phyloP scores from a whole-genome alignment of 2,113 vertebrate species.

The Oxyruncus cristatus region DNA sequence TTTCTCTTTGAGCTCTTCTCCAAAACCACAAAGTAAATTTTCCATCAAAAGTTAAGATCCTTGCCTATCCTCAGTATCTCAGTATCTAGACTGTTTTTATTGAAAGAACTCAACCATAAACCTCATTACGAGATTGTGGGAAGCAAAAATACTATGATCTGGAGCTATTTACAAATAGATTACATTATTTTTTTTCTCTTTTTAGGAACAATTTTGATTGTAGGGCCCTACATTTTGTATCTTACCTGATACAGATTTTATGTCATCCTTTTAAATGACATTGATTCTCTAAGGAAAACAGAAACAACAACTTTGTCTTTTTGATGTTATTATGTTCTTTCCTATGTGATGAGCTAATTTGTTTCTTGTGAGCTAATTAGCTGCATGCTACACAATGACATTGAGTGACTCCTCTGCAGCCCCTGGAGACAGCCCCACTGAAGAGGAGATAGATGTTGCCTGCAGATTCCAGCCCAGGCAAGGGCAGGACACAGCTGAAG shows the following conservation, averaged over 20 bases:
- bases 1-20: background rate
- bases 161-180: background rate
- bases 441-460: background rate
- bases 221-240: background rate
- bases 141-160: background rate
- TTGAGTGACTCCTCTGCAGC: background rate
- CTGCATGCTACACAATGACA: background rate
- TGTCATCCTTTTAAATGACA: background rate
- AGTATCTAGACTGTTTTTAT: background rate
- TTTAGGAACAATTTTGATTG: background rate
- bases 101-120: background rate
- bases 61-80: background rate
- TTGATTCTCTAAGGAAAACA: background rate
- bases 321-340: background rate
- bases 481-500: background rate
- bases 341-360: background rate
- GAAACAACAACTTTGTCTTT: background rate
- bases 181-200: background rate
- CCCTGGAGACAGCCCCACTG: background rate
- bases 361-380: background rate
- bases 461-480: background rate
- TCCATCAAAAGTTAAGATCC: background rate
- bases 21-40: background rate
- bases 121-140: background rate
- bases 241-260: background rate